Percentiles rank a stretch among this genome's conserved stretches.
These are phyloP conservation scores for Notothenia rossii DNA, from an alignment of 2,113 vertebrate species.

Conservation along the genomic window DNA sequence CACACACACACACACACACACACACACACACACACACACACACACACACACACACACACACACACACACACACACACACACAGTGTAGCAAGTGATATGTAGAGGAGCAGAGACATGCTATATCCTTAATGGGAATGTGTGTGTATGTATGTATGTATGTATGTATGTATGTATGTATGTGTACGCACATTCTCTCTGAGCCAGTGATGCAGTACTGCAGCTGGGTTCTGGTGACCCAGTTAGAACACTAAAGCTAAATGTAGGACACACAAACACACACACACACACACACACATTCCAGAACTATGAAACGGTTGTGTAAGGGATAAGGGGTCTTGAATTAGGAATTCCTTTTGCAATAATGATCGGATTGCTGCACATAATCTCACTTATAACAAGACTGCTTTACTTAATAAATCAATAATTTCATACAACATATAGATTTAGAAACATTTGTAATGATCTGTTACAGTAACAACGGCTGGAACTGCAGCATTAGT, in stretches of 20 bases:
- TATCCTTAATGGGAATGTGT: neutral
- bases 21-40: neutral
- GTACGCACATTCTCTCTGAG: constrained; percentile 26
- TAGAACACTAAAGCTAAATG: constrained; percentile 56
- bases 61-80: neutral
- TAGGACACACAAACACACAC: constrained; percentile 25
- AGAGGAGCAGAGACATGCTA: too few species aligned
- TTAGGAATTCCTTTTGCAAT: too few species aligned
- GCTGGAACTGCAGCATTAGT: too few species aligned
- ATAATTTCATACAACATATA: too few species aligned
- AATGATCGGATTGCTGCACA: too few species aligned
- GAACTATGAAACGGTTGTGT: constrained; percentile 11
- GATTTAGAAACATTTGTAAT: too few species aligned
- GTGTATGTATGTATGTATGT: neutral
- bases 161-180: constrained; percentile 3
- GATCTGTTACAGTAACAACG: too few species aligned
- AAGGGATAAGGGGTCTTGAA: too few species aligned
- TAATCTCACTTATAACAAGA: too few species aligned
- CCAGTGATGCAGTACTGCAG: constrained; percentile 56
- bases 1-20: neutral
- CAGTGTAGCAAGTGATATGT: too few species aligned
- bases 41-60: neutral
- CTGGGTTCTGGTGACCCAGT: constrained; percentile 71
- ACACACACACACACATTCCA: constrained; percentile 6
- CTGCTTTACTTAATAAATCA: too few species aligned